Evolutionary conservation across 2,797 vertebrate genomes (phyloP).

Genomic region (Oceanodroma leucorhoa): DNA sequence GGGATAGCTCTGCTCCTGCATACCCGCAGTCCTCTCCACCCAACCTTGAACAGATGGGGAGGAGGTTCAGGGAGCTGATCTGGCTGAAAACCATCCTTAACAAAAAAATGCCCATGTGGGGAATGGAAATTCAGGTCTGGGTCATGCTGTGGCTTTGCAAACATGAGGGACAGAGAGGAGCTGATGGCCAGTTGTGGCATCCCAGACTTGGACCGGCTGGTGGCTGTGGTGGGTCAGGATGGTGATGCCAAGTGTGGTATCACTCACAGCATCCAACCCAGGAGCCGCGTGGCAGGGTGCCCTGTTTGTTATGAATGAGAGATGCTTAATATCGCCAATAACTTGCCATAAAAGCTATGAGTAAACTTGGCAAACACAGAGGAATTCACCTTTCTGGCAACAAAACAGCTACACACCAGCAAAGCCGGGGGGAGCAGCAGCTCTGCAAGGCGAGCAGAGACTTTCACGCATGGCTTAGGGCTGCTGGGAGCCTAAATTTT

Average conservation of each 20-base stretch:
- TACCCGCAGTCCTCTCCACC: background rate
- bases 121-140: background rate
- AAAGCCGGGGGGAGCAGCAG: background rate
- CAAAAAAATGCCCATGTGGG: accelerated
- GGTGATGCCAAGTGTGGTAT: too few relatives aligned
- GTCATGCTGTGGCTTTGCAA: background rate
- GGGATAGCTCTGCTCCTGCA: accelerated
- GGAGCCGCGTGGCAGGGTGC: accelerated
- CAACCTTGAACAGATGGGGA: background rate
- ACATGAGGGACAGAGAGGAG: accelerated
- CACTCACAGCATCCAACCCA: background rate
- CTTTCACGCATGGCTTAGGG: background rate
- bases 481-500: background rate
- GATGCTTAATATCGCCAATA: background rate
- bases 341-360: background rate
- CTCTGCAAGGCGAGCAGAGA: background rate
- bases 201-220: accelerated
- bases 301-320: background rate
- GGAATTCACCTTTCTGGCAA: background rate
- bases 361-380: accelerated
- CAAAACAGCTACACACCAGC: background rate
- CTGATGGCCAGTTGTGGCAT: background rate
- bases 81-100: background rate
- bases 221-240: accelerated
- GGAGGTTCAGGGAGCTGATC: background rate